A percentile compares a stretch with the other conserved stretches of the same genome.
Evolutionary conservation across 2,113 vertebrate genomes (phyloP).

Genomic region (Turdus rufiventris): DNA sequence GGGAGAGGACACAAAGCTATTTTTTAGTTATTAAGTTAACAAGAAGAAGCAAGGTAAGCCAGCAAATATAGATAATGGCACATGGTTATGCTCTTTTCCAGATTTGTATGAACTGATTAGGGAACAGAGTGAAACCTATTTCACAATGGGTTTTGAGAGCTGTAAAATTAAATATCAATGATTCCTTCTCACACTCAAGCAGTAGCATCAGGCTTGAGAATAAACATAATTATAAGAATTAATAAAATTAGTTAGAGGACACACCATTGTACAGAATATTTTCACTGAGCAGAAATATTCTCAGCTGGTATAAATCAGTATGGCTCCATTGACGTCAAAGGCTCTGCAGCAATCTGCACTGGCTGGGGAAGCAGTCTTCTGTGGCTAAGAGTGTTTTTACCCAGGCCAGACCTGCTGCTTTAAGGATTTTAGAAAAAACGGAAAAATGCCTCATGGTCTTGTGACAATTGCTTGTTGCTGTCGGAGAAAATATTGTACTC

Average conservation of each 20-base stretch:
- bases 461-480: slow-evolving; percentile 36
- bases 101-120: not conserved
- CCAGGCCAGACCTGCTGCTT: not conserved
- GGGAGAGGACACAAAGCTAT: not conserved
- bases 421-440: slow-evolving; percentile 6
- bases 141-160: not conserved
- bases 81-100: not conserved
- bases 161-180: slow-evolving; percentile 11
- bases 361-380: slow-evolving; percentile 18
- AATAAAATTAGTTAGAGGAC: not conserved
- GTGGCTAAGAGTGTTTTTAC: not conserved
- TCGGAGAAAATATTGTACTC: slow-evolving; percentile 4
- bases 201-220: not conserved
- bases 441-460: slow-evolving; percentile 17
- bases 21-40: not conserved
- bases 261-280: not conserved
- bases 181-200: not conserved
- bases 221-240: slow-evolving; percentile 15
- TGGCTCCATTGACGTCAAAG: slow-evolving; percentile 13
- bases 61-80: not conserved
- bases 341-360: not conserved
- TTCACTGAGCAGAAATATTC: not conserved
- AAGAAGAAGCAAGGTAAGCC: not conserved
- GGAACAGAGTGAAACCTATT: not conserved
- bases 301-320: not conserved